Percentiles rank a stretch among this genome's conserved stretches.
phyloP scores from a whole-genome alignment of 2,888 invertebrate genomes.

The Nyleta sp. region DNA sequence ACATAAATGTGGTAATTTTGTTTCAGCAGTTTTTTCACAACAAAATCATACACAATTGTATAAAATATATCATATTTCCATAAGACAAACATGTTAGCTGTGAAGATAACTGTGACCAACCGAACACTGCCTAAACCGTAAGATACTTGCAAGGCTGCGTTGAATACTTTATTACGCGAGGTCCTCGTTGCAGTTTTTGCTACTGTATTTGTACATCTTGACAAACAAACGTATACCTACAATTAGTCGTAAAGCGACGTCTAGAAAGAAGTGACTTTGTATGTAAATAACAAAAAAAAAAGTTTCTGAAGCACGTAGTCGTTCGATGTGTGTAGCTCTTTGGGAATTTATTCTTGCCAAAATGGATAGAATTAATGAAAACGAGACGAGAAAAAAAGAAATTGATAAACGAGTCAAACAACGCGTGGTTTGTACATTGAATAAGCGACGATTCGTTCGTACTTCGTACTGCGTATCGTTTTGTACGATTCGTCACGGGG shows the following conservation, averaged over 20 bases:
- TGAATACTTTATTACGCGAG: conserved; percentile 72
- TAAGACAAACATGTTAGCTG: conserved; percentile 42
- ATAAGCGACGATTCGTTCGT: conserved; percentile 30
- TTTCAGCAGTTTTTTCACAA: too few relatives aligned
- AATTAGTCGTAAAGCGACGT: conserved; percentile 44
- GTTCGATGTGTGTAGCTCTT: conserved; percentile 60
- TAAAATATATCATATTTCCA: conserved; percentile 44
- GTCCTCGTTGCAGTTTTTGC: conserved; percentile 73
- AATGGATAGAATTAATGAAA: conserved; percentile 33
- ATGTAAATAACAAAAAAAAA: conserved; percentile 53
- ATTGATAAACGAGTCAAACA: conserved; percentile 43
- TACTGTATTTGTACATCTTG: conserved; percentile 78
- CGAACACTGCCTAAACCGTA: conserved; percentile 62
- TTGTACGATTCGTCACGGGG: conserved; percentile 10
- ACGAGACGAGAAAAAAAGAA: conserved; percentile 1
- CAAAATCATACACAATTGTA: conserved; percentile 16
- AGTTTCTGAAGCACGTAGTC: conserved; percentile 48
- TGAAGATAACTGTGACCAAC: conserved; percentile 58
- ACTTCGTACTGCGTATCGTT: conserved; percentile 23
- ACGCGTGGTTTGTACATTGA: conserved; percentile 46
- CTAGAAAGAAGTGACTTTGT: conserved; percentile 35
- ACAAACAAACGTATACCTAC: conserved; percentile 44
- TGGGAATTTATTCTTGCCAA: conserved; percentile 67
- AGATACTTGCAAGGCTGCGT: conserved; percentile 66
- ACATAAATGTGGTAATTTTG: background rate